Percentiles rank a stretch among this genome's conserved stretches.
These are phyloP conservation scores for Plebejus anna DNA, from an alignment of 2,888 invertebrate genomes.

Conservation along the genomic window DNA sequence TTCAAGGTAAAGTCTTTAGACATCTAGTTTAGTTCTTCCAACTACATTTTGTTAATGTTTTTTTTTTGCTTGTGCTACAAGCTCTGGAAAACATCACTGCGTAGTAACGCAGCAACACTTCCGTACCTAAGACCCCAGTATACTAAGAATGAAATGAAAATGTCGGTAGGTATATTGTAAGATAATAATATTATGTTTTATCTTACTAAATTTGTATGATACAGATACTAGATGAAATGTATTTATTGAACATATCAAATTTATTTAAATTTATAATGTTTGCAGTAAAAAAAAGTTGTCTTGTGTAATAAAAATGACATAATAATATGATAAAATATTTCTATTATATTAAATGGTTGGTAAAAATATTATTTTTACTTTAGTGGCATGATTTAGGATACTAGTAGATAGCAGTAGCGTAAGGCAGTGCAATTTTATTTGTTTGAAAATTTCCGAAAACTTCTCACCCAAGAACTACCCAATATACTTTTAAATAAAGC, in stretches of 20 bases:
- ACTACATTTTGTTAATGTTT: too few relatives aligned
- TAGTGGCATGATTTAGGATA: neutral
- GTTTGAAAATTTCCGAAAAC: constrained; percentile 47
- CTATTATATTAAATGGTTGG: neutral
- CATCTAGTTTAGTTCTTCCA: too few relatives aligned
- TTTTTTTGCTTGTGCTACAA: too few relatives aligned
- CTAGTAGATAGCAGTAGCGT: neutral
- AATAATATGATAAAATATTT: neutral
- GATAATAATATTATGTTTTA: neutral
- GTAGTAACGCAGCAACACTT: too few relatives aligned
- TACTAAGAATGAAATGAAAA: too few relatives aligned
- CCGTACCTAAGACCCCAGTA: too few relatives aligned
- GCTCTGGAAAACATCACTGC: too few relatives aligned
- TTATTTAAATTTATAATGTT: neutral
- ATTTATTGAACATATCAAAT: neutral
- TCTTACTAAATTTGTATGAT: neutral
- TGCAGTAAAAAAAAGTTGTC: neutral
- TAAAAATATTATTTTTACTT: neutral
- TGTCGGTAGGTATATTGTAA: too few relatives aligned
- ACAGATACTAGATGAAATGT: neutral
- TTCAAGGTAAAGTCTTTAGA: too few relatives aligned
- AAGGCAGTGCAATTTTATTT: constrained; percentile 31
- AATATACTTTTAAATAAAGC: constrained; percentile 69
- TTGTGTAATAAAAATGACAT: neutral
- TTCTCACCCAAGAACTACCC: constrained; percentile 49